phyloP scores from a whole-genome alignment of 2,797 vertebrate genomes.

The Cynodonichthys magdalenae region DNA sequence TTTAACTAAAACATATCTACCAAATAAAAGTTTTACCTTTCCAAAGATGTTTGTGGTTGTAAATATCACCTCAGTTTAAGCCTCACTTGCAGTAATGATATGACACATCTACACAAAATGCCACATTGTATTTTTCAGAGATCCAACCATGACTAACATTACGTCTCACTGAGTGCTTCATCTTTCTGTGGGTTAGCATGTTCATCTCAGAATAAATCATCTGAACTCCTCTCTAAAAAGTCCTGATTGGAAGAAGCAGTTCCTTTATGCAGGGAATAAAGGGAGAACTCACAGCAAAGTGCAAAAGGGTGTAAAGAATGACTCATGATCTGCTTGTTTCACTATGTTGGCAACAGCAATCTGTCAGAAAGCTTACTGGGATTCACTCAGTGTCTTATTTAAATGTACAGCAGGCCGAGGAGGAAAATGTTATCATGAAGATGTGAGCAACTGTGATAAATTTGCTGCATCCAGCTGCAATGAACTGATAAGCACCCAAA shows the following conservation, averaged over 20 bases:
- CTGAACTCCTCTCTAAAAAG: slow-evolving; percentile 19
- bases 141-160: slow-evolving; percentile 20
- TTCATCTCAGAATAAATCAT: slow-evolving; percentile 25
- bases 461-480: slow-evolving; percentile 71
- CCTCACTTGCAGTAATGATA: slow-evolving; percentile 22
- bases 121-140: slow-evolving; percentile 10
- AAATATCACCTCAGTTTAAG: too few species aligned
- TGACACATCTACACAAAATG: slow-evolving; percentile 32
- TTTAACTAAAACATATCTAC: background rate
- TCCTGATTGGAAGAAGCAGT: slow-evolving; percentile 37
- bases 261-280: slow-evolving; percentile 39
- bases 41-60: slow-evolving; percentile 10
- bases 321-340: slow-evolving; percentile 55
- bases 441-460: slow-evolving; percentile 72
- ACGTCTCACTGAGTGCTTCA: background rate
- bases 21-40: slow-evolving; percentile 16
- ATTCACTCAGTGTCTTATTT: slow-evolving; percentile 61
- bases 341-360: slow-evolving; percentile 60
- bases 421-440: slow-evolving; percentile 71
- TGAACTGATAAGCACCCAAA: slow-evolving; percentile 74
- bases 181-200: background rate
- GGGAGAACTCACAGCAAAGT: slow-evolving; percentile 11
- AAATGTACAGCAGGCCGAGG: slow-evolving; percentile 60
- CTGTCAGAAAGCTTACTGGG: slow-evolving; percentile 55
- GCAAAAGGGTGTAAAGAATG: slow-evolving; percentile 38